Percentiles rank a stretch among this genome's conserved stretches.
These are phyloP conservation scores for Enteromius unitaeniatus DNA, from an alignment of 2,797 vertebrate species.

Conservation along the genomic window DNA sequence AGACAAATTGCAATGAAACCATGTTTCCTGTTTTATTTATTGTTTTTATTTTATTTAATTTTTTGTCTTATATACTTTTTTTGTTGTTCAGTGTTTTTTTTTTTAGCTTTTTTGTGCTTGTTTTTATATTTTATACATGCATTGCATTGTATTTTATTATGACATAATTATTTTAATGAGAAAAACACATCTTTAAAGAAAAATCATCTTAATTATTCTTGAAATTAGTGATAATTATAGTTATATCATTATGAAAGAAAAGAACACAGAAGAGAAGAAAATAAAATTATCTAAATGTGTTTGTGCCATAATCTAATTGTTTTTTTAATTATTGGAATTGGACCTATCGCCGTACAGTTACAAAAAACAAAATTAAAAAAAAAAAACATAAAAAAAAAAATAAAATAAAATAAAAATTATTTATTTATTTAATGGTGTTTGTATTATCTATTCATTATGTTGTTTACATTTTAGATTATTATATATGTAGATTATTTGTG, in stretches of 20 bases:
- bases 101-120: neutral
- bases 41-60: neutral
- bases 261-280: neutral
- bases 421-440: neutral
- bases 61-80: too few relatives aligned
- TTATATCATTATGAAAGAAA: neutral
- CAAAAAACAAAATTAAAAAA: neutral
- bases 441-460: neutral
- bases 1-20: neutral
- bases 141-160: neutral
- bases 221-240: slow-evolving; percentile 17
- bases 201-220: neutral
- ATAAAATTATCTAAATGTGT: slow-evolving; percentile 1
- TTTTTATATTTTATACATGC: neutral
- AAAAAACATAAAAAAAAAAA: neutral
- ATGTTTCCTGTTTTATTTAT: neutral
- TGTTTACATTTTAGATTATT: neutral
- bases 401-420: neutral
- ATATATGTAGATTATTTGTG: neutral
- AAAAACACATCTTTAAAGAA: neutral
- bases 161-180: neutral
- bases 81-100: neutral
- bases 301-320: slow-evolving; percentile 15
- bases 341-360: neutral
- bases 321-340: neutral